Evolutionary conservation across 2,113 vertebrate species (phyloP), one percentile per base, ranked within the genome.

Genomic region (Stictonetta naevosa): DNA sequence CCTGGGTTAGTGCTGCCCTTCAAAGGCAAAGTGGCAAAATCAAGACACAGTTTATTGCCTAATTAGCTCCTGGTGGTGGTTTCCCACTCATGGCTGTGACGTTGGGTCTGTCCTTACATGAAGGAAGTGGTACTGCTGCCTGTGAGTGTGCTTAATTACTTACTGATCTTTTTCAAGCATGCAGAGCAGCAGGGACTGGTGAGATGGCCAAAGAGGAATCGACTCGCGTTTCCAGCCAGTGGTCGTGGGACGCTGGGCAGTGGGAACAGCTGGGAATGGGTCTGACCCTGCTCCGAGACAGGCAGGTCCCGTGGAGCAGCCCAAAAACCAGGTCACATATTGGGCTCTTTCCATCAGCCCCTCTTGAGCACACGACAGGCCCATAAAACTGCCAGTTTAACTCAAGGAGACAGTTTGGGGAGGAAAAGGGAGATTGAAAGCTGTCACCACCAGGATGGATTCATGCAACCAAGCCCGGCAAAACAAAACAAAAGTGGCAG

Each of bases 241-340:
- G 38, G 75, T 71, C 11, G 6, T 18, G 19, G 22, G 21, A 25
- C 0, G 1, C 4, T 6, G 63, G 38, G 34, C 14, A 44, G 31
- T 6, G 0, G 13, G 66, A 69, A 36, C 3, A 0, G 6, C 20
- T 31, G 26, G 64, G 33, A 67, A 16, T 1, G 7, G 22, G 6
- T 67, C 58, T 4, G 14, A 42, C 42, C 23, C 31, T 53, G 3
- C 71, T 28, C 14, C 9, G 40, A 58, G 44, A 6, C 10, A 75
- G 31, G 38, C 40, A 38, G 4, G 7, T 38, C 44, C 56, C 31
- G 48, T 10, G 2, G 11, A 8, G 20, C 62, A 60, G 36, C 64
- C 33, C 72, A 21, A 71, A 71, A 8, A 11, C 3, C 33, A 7
- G 6, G 3, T 16, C 8, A 22, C 28, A 25, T 13, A 62, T 11